phyloP scores from a whole-genome alignment of 2,888 invertebrate species.

The Drosophila putrida region DNA sequence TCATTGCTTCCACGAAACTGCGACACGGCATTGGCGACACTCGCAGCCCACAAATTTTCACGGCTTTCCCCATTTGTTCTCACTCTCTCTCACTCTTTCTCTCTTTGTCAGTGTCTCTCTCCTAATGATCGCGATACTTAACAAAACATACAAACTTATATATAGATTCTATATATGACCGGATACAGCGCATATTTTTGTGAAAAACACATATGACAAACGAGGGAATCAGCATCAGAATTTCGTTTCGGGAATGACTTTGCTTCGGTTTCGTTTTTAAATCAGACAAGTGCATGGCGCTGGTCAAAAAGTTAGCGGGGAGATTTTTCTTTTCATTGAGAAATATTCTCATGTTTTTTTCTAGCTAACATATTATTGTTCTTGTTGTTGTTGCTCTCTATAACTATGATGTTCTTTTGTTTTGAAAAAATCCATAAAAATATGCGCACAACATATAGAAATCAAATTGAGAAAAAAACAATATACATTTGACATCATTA shows the following conservation, averaged over 20 bases:
- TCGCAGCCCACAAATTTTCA: conserved; percentile 57
- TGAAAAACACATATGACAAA: conserved; percentile 64
- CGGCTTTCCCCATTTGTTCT: conserved; percentile 39
- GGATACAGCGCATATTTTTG: conserved; percentile 72
- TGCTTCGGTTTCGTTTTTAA: neutral
- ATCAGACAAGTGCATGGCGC: conserved; percentile 12
- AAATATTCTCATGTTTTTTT: conserved; percentile 50
- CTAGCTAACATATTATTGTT: no score
- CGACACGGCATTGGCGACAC: conserved; percentile 52
- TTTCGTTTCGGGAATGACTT: conserved; percentile 5
- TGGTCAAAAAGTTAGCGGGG: conserved; percentile 10
- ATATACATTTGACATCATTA: conserved; percentile 35
- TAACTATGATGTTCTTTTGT: conserved; percentile 40
- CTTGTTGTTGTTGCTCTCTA: neutral
- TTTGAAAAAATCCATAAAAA: conserved; percentile 60
- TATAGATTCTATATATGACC: conserved; percentile 45
- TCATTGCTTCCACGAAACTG: conserved; percentile 77
- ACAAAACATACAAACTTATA: conserved; percentile 40
- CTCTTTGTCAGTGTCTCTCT: conserved; percentile 16
- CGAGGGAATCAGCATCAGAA: conserved; percentile 40
- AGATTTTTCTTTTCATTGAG: conserved; percentile 65
- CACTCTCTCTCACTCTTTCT: conserved; percentile 13
- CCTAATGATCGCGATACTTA: conserved; percentile 59
- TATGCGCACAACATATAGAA: conserved; percentile 25
- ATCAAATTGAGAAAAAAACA: conserved; percentile 16